These are phyloP conservation scores for Chaenogobius annularis DNA, from an alignment of 2,113 vertebrate species.

Conservation along the genomic window DNA sequence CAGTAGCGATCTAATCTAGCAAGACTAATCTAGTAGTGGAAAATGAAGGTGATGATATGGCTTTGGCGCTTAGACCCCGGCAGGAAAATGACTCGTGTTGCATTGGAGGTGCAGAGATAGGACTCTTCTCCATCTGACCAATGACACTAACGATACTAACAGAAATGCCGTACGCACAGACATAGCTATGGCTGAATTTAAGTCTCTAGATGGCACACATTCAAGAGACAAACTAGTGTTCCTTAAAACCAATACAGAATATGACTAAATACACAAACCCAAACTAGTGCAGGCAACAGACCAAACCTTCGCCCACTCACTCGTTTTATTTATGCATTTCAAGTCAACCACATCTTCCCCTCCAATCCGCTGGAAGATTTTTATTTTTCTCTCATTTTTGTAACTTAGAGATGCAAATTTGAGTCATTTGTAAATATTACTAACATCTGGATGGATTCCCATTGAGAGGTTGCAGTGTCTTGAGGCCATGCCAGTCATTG, in stretches of 20 bases:
- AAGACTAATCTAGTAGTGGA: too few relatives aligned
- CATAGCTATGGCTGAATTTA: background rate
- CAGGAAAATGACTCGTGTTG: too few relatives aligned
- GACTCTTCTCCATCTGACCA: too few relatives aligned
- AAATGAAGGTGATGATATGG: too few relatives aligned
- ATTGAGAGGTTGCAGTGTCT: constrained; percentile 59
- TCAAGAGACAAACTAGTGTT: background rate
- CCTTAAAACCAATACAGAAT: constrained; percentile 2
- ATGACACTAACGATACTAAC: too few relatives aligned
- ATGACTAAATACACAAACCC: constrained; percentile 11
- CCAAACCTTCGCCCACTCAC: constrained; percentile 27
- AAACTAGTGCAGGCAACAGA: constrained; percentile 16
- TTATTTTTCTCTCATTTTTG: constrained; percentile 7
- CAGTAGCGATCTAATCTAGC: too few relatives aligned
- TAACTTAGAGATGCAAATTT: constrained; percentile 66
- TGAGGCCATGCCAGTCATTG: constrained; percentile 70
- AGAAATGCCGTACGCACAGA: background rate
- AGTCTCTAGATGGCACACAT: background rate
- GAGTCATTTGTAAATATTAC: constrained; percentile 69
- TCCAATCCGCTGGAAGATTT: constrained; percentile 17
- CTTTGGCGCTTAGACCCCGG: too few relatives aligned
- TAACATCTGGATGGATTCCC: constrained; percentile 71
- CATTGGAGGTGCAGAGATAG: too few relatives aligned
- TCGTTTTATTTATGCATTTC: constrained; percentile 47
- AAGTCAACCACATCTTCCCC: constrained; percentile 30